Evolutionary conservation across 2,797 vertebrate species (phyloP), one percentile per base, ranked within the genome.

Genomic region (Sebastolobus alascanus): DNA sequence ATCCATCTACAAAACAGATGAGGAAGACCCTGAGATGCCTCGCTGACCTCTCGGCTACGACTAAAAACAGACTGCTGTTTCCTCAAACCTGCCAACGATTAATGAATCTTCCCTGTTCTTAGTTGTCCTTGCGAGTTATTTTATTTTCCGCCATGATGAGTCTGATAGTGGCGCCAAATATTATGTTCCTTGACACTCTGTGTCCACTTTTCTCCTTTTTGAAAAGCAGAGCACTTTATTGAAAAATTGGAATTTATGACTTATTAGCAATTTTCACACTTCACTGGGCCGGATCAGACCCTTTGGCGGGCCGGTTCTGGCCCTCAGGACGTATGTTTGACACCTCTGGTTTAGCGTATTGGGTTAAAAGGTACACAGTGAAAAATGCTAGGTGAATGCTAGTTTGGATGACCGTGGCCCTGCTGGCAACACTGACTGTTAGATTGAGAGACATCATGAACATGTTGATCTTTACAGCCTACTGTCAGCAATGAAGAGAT

Each of bases 401-500:
- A 8, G 27, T n/a, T 55, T 6, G 35, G 40, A 33, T 68, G 27
- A 50, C 33, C 1, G 5, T 56, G 43, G 25, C 46, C 1, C 58
- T 60, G 46, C 27, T 71, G 64, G 40, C 73, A 61, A 6, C 54
- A 8, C 25, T 5, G 31, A 56, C 38, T 40, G 0, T 40, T 13
- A 27, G 35, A 58, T 9, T 33, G 38, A 77, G 25, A 65, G 40
- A 25, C 25, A 25, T 80, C 35, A 31, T 13, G 67, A 64, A 71
- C 58, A 5, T 18, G 31, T 61, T 71, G 52, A 69, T 77, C 68
- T 82, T 14, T 50, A n/a, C 71, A 40, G 35, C 58, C 63, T 37
- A 6, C 71, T 80, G 64, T 84, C 74, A 74, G 79, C 72, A 81
- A 91, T 88, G 72, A 85, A 78, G 80, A 72, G 76, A 88, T 86